Base-by-base conservation (phyloP, 2,797 vertebrate genomes). In the Notolabrus celidotus region DNA sequence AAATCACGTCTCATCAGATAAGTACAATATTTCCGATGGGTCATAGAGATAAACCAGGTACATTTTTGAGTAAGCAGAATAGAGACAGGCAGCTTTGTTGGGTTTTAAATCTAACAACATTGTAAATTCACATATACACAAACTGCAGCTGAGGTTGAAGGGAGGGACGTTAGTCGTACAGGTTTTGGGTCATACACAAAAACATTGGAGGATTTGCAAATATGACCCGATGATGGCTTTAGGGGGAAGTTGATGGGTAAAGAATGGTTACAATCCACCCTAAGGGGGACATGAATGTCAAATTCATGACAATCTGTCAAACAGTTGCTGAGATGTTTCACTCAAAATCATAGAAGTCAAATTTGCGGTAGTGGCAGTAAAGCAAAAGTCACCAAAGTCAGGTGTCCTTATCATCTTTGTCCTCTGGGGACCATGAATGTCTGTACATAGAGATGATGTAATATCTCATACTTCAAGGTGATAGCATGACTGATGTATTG, bases 1-100 rank as follows among this genome's bases (percentile, higher is more conserved):
- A 41, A n/a, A 25, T 34, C 42, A 29, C 38, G 29, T 63, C 16
- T 51, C 64, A 31, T 31, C 23, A 62, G 23, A 42, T 68, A 25
- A 67, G n/a, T 34, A 10, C 74, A 10, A 57, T 52, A 27, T 19
- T 64, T 62, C 9, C 27, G 41, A 17, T 29, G 2, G 25, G 17
- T 17, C 55, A 59, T 17, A n/a, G n/a, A n/a, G n/a, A n/a, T n/a
- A n/a, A n/a, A n/a, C n/a, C n/a, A n/a, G n/a, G n/a, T 7, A 15
- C 1, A 36, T 10, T 8, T 36, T 36, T 36, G 12, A 36, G 34
- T 12, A 3, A 2, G 36, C 34, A 12, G 34, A 36, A 3, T 3
- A 3, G 7, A 34, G 33, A 34, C 33, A 2, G 33, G 33, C 10
- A 9, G 33, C 3, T 3, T 11, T 34, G 7, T 9, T 9, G 34